Evolutionary conservation across 2,888 invertebrate species (phyloP).

Genomic region (Tipula helvola): DNA sequence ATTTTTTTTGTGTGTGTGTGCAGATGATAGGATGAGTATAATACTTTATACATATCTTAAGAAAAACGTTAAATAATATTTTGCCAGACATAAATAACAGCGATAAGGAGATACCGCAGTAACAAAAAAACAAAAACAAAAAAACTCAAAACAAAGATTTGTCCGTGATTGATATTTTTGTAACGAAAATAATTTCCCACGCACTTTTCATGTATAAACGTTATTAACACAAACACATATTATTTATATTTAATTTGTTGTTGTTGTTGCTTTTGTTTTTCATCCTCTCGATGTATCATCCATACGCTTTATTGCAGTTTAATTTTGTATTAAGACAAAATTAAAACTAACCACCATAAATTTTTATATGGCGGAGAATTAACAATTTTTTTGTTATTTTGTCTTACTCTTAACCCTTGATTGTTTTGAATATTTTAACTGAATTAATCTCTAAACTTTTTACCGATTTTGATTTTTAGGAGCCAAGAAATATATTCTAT

Average conservation of each 20-base stretch:
- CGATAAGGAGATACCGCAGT: background rate
- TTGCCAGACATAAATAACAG: background rate
- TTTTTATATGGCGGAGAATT: background rate
- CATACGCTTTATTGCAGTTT: background rate
- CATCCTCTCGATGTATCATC: background rate
- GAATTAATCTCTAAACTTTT: too few relatives aligned
- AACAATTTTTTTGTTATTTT: background rate
- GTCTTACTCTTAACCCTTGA: background rate
- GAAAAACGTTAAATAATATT: background rate
- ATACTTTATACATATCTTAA: background rate
- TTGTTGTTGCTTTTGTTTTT: background rate
- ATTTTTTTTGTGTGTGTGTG: background rate
- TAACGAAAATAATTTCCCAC: conserved; percentile 10
- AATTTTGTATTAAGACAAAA: background rate
- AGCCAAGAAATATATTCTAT: too few relatives aligned
- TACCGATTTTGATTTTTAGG: too few relatives aligned
- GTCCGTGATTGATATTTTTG: conserved; percentile 9
- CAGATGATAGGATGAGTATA: background rate
- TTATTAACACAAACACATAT: background rate
- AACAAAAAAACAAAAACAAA: too few relatives aligned
- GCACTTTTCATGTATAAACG: conserved; percentile 6
- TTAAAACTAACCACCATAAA: background rate
- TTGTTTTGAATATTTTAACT: background rate
- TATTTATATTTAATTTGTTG: background rate
- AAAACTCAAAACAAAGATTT: background rate